phyloP scores from a whole-genome alignment of 2,888 invertebrate genomes.

The Yponomeuta plumbellus region DNA sequence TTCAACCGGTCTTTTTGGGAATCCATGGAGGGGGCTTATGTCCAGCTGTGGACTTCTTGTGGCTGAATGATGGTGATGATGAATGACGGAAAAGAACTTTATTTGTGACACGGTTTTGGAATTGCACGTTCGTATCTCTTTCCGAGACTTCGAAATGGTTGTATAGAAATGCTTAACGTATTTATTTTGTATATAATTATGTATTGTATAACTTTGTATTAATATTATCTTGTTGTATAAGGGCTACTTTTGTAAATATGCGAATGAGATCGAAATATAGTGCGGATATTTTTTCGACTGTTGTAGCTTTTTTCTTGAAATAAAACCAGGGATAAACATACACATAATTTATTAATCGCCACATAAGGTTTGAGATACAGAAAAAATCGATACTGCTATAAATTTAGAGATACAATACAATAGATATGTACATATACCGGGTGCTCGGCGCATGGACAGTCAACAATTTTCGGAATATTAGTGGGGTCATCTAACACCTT shows the following conservation, averaged over 20 bases:
- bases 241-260: neutral
- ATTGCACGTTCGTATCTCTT: neutral
- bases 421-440: no score
- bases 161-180: no score
- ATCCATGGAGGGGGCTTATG: no score
- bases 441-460: no score
- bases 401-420: neutral
- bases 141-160: no score
- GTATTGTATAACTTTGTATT: neutral
- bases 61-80: no score
- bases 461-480: no score
- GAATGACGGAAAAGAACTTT: conserved; percentile 1
- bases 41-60: no score
- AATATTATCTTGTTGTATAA: neutral
- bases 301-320: neutral
- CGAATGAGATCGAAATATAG: neutral
- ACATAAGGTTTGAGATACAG: neutral
- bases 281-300: neutral
- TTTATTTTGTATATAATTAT: neutral
- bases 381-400: neutral
- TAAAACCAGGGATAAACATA: neutral
- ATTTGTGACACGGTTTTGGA: neutral
- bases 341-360: neutral
- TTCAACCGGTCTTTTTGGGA: no score
- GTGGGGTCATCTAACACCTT: no score